Percentiles rank a stretch among this genome's conserved stretches.
Evolutionary conservation across 2,888 invertebrate species (phyloP).

Genomic region (Habroteleia sp.): DNA sequence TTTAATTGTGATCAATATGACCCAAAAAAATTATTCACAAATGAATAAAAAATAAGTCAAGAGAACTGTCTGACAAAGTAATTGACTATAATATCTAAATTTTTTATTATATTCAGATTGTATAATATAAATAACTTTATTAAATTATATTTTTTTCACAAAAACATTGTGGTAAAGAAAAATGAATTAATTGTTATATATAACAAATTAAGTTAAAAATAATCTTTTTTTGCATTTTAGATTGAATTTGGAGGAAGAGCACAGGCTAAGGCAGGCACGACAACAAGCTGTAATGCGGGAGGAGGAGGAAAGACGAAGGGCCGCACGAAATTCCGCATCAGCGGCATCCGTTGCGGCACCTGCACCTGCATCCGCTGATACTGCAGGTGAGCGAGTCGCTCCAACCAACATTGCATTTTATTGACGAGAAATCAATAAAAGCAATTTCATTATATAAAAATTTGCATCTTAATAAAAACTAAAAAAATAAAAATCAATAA

Average conservation of each 20-base stretch:
- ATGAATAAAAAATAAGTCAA: no score
- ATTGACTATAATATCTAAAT: no score
- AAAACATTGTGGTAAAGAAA: no score
- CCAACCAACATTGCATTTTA: constrained; percentile 81
- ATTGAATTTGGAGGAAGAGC: constrained; percentile 87
- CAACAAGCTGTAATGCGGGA: constrained; percentile 84
- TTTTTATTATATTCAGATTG: no score
- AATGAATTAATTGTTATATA: neutral
- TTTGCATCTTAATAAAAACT: constrained; percentile 31
- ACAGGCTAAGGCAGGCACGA: constrained; percentile 84
- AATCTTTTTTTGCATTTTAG: constrained; percentile 74
- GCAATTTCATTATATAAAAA: constrained; percentile 55
- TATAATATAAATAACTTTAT: no score
- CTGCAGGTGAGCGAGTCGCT: constrained; percentile 81
- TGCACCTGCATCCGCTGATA: constrained; percentile 79
- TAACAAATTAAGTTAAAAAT: neutral
- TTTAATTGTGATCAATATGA: no score
- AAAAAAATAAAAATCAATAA: constrained; percentile 18
- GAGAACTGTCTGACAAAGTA: no score
- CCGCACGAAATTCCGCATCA: constrained; percentile 76
- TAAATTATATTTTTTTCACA: no score
- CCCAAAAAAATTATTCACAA: no score
- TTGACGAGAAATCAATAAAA: constrained; percentile 74
- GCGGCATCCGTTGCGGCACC: constrained; percentile 76
- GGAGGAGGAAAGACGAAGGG: constrained; percentile 82